A percentile compares a stretch with the other conserved stretches of the same genome.
Conservation (phyloP, 1,140 invertebrate species). For the Drosophila melanica region DNA sequence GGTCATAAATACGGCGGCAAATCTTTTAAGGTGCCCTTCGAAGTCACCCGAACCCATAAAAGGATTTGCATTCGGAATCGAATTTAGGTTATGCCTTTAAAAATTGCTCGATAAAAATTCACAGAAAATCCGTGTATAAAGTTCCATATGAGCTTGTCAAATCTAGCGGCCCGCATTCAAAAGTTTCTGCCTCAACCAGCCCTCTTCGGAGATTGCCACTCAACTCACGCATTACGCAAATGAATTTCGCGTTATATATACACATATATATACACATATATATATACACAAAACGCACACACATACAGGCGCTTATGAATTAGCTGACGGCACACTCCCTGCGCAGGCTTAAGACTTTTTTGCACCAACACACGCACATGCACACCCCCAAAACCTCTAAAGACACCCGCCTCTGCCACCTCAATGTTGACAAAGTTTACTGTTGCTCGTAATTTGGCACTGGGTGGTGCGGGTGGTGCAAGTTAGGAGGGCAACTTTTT, state of each 20-base stretch:
- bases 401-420: slow-evolving; percentile 8
- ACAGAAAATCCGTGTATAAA: slow-evolving; percentile 63
- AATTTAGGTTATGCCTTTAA: slow-evolving; percentile 49
- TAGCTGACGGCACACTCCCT: slow-evolving; percentile 69
- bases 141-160: slow-evolving; percentile 55
- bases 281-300: not conserved
- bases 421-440: slow-evolving; percentile 63
- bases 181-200: not conserved
- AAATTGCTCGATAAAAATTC: slow-evolving; percentile 54
- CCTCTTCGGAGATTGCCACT: slow-evolving; percentile 4
- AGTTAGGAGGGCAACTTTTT: slow-evolving; percentile 46
- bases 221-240: slow-evolving; percentile 71
- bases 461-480: slow-evolving; percentile 36
- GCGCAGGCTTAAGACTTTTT: slow-evolving; percentile 63
- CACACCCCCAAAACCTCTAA: not conserved
- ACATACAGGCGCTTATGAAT: slow-evolving; percentile 54
- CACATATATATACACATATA: slow-evolving; percentile 10
- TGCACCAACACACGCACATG: slow-evolving; percentile 14
- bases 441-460: slow-evolving; percentile 60
- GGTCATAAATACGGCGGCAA: slow-evolving; percentile 37
- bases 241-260: slow-evolving; percentile 54
- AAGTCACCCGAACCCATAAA: slow-evolving; percentile 25
- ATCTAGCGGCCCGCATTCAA: slow-evolving; percentile 30
- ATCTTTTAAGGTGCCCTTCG: slow-evolving; percentile 32
- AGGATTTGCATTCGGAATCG: slow-evolving; percentile 53